phyloP scores from a whole-genome alignment of 2,797 vertebrate species.

The Alfaro cultratus region DNA sequence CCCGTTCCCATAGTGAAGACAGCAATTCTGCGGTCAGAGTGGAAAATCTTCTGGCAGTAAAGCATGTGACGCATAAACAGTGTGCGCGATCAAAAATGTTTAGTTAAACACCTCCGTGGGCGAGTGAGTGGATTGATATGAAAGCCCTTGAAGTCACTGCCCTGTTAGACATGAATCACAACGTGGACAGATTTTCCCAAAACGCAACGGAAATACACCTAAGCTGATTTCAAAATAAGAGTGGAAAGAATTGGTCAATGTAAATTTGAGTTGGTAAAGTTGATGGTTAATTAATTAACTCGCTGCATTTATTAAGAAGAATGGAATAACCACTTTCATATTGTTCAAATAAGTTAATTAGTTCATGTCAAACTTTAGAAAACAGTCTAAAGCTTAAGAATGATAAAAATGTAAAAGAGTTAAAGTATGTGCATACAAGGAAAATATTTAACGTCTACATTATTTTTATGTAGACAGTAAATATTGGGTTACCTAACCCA shows the following conservation, averaged over 20 bases:
- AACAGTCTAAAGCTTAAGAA: not conserved
- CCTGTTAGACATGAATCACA: constrained; percentile 12
- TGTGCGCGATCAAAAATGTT: not conserved
- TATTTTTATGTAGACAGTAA: not conserved
- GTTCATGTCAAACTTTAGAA: not conserved
- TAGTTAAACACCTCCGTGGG: not conserved
- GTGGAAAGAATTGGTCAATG: not conserved
- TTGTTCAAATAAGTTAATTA: not conserved
- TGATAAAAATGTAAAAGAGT: not conserved
- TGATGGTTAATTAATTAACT: not conserved
- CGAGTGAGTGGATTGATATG: not conserved
- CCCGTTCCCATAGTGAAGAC: constrained; percentile 59
- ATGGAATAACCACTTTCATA: not conserved
- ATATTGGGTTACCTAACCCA: too few relatives aligned
- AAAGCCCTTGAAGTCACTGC: not conserved
- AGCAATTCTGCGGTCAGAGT: constrained; percentile 19
- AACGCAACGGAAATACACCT: constrained; percentile 32
- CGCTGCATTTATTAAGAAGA: not conserved
- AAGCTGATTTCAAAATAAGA: constrained; percentile 55
- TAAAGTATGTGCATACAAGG: not conserved
- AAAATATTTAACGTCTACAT: not conserved
- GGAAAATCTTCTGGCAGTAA: constrained; percentile 7
- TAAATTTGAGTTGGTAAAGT: too few relatives aligned
- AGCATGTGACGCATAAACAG: not conserved
- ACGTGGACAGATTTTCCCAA: not conserved